Base-by-base conservation (phyloP, 1,140 invertebrate species). In the Papilio xuthus region DNA sequence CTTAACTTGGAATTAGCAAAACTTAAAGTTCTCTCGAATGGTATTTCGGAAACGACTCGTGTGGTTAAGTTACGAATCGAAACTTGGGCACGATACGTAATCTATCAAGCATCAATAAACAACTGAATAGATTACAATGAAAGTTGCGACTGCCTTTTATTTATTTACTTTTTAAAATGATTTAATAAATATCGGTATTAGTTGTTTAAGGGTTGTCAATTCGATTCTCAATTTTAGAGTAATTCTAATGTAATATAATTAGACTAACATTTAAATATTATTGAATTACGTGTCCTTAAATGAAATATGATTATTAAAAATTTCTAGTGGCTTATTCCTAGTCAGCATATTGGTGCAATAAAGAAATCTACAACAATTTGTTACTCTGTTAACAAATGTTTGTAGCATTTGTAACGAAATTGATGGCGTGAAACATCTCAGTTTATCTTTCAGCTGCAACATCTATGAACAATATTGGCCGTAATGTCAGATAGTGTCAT, bases 401-500 rank as follows among this genome's bases (percentile, higher is more conserved):
- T 9, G 42, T 47, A 44, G 13, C 42, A 26, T 23, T n/a, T 20
- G 74, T 20, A 8, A 63, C 20, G 18, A 41, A 7, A 76, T 41
- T 20, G 74, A n/a, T 60, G 32, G 41, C 37, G 42, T 73, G 23
- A 23, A 60, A 76, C 63, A 60, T 60, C 26, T 76, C 74, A 60
- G 28, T 60, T 76, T 76, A 76, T 76, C 74, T 76, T 41, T 76
- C 42, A 76, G 74, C 74, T 41, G 50, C 74, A 76, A 76, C 60
- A 76, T 76, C 74, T 76, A 76, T 76, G 73, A 60, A 76, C 74
- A 76, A 76, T 76, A 76, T 76, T 76, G 74, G 50, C 74, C 74
- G 37, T 60, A 60, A 76, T 76, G 74, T 76, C 74, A 76, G 74
- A 76, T 76, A 60, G 74, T 76, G 74, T 76, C 74, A 76, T 76